phyloP scores from a whole-genome alignment of 2,888 invertebrate species.

The Tetanocera ferruginea region DNA sequence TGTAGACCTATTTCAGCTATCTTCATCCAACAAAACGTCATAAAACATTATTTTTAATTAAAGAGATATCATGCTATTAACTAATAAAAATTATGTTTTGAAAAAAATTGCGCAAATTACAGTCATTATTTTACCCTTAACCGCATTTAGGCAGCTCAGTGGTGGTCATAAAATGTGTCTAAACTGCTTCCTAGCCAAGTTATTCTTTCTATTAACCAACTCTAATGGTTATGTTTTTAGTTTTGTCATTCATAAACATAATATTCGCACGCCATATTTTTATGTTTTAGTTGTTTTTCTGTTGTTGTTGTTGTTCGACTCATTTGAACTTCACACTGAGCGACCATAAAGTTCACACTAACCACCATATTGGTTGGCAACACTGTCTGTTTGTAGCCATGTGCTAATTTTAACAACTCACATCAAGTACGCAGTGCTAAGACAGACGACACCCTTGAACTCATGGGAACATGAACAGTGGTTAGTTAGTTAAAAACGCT shows the following conservation, averaged over 20 bases:
- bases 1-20: too few relatives aligned
- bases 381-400: background rate
- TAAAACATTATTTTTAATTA: too few relatives aligned
- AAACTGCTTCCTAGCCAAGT: too few relatives aligned
- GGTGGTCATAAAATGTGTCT: background rate
- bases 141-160: background rate
- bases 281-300: background rate
- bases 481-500: background rate
- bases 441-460: slow-evolving; percentile 22
- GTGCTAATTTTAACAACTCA: too few relatives aligned
- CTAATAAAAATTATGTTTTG: too few relatives aligned
- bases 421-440: background rate
- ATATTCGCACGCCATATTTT: background rate
- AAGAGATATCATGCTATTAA: too few relatives aligned
- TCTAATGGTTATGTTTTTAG: too few relatives aligned
- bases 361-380: background rate
- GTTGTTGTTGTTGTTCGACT: background rate
- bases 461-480: slow-evolving; percentile 21
- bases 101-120: background rate
- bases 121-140: background rate
- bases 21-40: too few relatives aligned
- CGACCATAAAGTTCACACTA: background rate
- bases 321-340: slow-evolving; percentile 13
- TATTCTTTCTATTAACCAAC: too few relatives aligned
- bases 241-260: background rate